Evolutionary conservation across 1,140 invertebrate genomes (phyloP).

Genomic region (Lepidurus apus): DNA sequence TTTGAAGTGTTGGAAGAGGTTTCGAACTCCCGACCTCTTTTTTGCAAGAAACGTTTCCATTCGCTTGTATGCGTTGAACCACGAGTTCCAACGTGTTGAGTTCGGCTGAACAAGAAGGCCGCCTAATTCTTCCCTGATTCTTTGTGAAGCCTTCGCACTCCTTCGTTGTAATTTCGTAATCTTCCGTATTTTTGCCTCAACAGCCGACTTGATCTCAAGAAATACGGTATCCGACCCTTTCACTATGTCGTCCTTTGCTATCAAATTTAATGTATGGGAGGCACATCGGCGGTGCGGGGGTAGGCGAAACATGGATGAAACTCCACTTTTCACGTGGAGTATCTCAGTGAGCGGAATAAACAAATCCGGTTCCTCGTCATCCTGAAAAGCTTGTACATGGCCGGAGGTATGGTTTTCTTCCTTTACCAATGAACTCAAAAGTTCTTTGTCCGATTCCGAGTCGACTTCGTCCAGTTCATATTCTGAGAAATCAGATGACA

Average conservation of each 20-base stretch:
- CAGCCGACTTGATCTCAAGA: background rate
- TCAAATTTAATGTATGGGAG: constrained; percentile 12
- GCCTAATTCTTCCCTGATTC: background rate
- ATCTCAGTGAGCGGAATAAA: too few relatives aligned
- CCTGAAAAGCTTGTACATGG: too few relatives aligned
- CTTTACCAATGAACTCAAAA: too few relatives aligned
- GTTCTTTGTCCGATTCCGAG: too few relatives aligned
- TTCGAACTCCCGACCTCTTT: background rate
- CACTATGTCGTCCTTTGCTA: background rate
- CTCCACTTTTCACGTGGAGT: too few relatives aligned
- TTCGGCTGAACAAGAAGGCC: background rate
- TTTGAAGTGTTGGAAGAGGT: too few relatives aligned
- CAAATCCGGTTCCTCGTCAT: too few relatives aligned
- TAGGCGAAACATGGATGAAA: background rate
- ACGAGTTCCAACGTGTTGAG: constrained; percentile 13
- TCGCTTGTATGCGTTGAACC: background rate
- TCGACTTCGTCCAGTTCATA: too few relatives aligned
- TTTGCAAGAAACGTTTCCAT: background rate
- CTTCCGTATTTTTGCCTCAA: too few relatives aligned
- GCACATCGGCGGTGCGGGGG: background rate
- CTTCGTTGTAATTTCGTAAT: background rate
- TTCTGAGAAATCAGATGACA: background rate
- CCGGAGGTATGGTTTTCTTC: too few relatives aligned
- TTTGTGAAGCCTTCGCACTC: background rate
- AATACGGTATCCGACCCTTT: background rate